A percentile compares a stretch with the other conserved stretches of the same genome.
These are phyloP conservation scores for Neosilurus mollespiculum DNA, from an alignment of 2,797 vertebrate species.

Conservation along the genomic window DNA sequence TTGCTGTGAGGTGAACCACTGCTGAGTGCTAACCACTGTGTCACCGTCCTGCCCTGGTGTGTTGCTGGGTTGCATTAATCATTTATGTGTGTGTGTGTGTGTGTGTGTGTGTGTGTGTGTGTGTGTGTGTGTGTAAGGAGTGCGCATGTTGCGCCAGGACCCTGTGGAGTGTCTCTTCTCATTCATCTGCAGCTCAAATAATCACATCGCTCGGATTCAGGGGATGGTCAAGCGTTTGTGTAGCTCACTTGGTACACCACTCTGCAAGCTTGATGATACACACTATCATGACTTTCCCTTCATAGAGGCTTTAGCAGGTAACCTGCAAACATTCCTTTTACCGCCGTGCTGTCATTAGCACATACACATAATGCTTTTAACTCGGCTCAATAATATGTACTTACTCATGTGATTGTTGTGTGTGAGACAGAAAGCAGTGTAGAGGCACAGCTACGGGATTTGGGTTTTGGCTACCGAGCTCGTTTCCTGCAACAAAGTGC, in stretches of 20 bases:
- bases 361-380: neutral
- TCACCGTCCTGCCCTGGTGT: neutral
- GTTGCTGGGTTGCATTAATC: neutral
- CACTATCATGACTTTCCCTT: slow-evolving; percentile 84
- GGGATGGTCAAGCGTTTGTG: slow-evolving; percentile 91
- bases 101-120: slow-evolving; percentile 14
- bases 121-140: slow-evolving; percentile 69
- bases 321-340: neutral
- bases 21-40: too few species aligned
- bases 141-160: slow-evolving; percentile 90
- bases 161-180: slow-evolving; percentile 92
- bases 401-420: neutral
- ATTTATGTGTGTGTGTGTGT: slow-evolving; percentile 17
- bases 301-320: slow-evolving; percentile 81
- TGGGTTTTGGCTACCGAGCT: slow-evolving; percentile 94
- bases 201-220: slow-evolving; percentile 90
- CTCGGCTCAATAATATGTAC: neutral
- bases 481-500: slow-evolving; percentile 85
- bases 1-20: too few species aligned
- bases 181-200: slow-evolving; percentile 96
- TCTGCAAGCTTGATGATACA: slow-evolving; percentile 78
- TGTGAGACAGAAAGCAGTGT: slow-evolving; percentile 72
- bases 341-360: neutral
- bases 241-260: slow-evolving; percentile 73
- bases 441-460: slow-evolving; percentile 78